A percentile compares a stretch with the other conserved stretches of the same genome.
Evolutionary conservation across 1,140 invertebrate genomes (phyloP).

Genomic region (Drosophila grimshawi): DNA sequence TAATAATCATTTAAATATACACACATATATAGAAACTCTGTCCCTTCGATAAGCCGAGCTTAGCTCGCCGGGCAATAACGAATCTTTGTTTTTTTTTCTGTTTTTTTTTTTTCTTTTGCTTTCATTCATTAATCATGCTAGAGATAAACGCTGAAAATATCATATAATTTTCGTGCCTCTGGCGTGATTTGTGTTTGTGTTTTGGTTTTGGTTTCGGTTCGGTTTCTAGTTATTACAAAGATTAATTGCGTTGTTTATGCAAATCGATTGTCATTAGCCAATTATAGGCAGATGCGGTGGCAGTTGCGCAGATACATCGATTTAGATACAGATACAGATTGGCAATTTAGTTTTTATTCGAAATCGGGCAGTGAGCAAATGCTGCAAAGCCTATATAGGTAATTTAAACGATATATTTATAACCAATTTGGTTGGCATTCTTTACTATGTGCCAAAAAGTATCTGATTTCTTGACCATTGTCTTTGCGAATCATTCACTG

Average conservation of each 20-base stretch:
- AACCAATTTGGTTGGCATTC: conserved; percentile 61
- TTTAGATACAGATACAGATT: conserved; percentile 26
- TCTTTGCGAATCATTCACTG: conserved; percentile 13
- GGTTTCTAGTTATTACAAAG: conserved; percentile 80
- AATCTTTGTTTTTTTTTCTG: too few species aligned
- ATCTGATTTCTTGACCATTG: conserved; percentile 63
- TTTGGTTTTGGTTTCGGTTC: conserved; percentile 44
- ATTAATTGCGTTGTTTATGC: conserved; percentile 79
- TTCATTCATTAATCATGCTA: conserved; percentile 78
- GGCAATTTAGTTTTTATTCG: conserved; percentile 4
- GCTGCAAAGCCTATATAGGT: conserved; percentile 41
- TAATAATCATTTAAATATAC: conserved; percentile 68
- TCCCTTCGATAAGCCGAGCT: conserved; percentile 38
- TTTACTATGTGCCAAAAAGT: conserved; percentile 61
- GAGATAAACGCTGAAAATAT: conserved; percentile 72
- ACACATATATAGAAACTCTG: conserved; percentile 45
- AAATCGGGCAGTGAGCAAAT: conserved; percentile 1
- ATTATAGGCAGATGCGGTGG: conserved; percentile 73
- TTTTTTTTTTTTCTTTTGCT: conserved; percentile 15
- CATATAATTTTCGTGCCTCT: conserved; percentile 64
- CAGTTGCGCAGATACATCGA: conserved; percentile 51
- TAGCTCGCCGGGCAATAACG: not conserved
- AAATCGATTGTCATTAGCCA: conserved; percentile 80
- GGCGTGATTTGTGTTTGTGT: conserved; percentile 49
- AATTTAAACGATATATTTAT: conserved; percentile 67